Conservation (phyloP, 2,888 invertebrate species). For the Meteorus cinctellus region DNA sequence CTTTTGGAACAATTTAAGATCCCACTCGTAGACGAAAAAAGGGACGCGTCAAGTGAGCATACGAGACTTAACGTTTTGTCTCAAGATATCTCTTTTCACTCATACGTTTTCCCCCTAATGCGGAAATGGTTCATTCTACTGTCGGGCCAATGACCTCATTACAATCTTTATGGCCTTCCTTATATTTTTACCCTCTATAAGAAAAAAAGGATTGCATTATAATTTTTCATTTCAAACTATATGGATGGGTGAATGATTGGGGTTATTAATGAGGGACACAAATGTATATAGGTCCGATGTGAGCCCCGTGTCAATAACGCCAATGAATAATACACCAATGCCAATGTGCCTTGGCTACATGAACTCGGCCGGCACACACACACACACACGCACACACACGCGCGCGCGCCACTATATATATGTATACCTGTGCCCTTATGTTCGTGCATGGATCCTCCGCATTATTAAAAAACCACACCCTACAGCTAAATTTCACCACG, state of each 20-base stretch:
- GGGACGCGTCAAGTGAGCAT: constrained; percentile 16
- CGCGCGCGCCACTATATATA: background rate
- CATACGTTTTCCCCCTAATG: constrained; percentile 20
- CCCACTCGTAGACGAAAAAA: constrained; percentile 24
- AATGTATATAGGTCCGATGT: background rate
- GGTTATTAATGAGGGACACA: background rate
- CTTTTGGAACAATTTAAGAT: constrained; percentile 26
- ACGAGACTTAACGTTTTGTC: constrained; percentile 29
- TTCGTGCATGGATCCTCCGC: background rate
- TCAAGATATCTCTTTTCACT: constrained; percentile 26
- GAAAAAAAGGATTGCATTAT: background rate
- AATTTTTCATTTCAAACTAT: background rate
- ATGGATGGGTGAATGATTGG: background rate
- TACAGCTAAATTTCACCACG: too few species aligned
- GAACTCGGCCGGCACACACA: background rate
- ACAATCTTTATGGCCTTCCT: background rate
- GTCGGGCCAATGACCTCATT: constrained; percentile 16
- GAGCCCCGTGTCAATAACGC: constrained; percentile 21
- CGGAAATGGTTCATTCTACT: constrained; percentile 20
- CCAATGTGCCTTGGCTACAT: background rate
- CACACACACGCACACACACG: background rate
- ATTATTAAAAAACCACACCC: too few species aligned
- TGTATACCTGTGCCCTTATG: background rate
- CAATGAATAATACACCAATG: constrained; percentile 22
- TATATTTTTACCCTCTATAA: background rate